phyloP scores from a whole-genome alignment of 2,797 vertebrate genomes.

The Acipenser transmontanus region DNA sequence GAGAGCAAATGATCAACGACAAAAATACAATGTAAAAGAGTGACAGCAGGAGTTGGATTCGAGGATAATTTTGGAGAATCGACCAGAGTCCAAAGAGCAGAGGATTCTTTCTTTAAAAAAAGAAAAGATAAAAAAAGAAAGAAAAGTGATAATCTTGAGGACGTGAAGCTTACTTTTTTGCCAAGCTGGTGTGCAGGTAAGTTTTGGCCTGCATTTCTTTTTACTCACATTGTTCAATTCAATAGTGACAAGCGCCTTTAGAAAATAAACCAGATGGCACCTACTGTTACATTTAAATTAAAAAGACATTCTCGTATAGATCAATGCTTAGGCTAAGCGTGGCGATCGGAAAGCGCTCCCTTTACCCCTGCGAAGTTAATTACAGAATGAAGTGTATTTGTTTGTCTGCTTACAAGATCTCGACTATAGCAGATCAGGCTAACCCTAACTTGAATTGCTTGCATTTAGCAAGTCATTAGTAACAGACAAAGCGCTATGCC shows the following conservation, averaged over 20 bases:
- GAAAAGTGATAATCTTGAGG: slow-evolving; percentile 51
- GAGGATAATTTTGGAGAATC: slow-evolving; percentile 55
- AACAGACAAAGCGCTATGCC: slow-evolving; percentile 19
- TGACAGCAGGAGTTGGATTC: slow-evolving; percentile 86
- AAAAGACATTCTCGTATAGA: slow-evolving; percentile 23
- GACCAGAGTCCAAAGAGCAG: slow-evolving; percentile 43
- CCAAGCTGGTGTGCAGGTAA: slow-evolving; percentile 94
- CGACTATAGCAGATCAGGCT: slow-evolving; percentile 30
- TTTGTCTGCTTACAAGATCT: background rate
- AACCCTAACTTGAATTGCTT: slow-evolving; percentile 37
- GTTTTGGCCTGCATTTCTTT: slow-evolving; percentile 75
- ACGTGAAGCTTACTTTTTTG: slow-evolving; percentile 70
- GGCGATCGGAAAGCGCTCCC: slow-evolving; percentile 15
- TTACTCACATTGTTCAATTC: slow-evolving; percentile 53
- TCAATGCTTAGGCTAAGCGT: slow-evolving; percentile 36
- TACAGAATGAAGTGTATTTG: background rate
- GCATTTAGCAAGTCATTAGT: background rate
- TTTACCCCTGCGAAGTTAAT: slow-evolving; percentile 7
- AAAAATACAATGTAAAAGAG: slow-evolving; percentile 85
- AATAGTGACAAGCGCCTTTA: slow-evolving; percentile 72
- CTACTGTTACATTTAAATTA: slow-evolving; percentile 46
- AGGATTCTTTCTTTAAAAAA: slow-evolving; percentile 28
- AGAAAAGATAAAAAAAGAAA: slow-evolving; percentile 57
- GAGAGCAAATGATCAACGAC: slow-evolving; percentile 89
- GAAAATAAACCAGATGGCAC: slow-evolving; percentile 38